Evolutionary conservation across 2,113 vertebrate genomes (phyloP).

Genomic region (Saiga tatarica): DNA sequence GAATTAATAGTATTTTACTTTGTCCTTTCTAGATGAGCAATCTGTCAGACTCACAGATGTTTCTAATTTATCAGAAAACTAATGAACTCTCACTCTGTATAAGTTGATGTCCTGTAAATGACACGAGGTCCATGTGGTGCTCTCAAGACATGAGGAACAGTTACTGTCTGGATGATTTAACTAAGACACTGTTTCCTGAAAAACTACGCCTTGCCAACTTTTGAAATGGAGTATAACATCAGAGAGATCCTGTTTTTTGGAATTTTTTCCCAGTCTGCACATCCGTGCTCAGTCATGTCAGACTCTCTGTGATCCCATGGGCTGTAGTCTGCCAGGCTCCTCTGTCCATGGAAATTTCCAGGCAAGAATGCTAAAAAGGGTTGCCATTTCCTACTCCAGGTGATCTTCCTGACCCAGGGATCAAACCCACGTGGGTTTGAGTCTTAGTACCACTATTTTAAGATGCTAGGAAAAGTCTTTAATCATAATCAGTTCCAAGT

Average conservation of each 20-base stretch:
- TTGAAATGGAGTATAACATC: not conserved
- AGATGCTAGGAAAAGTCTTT: not conserved
- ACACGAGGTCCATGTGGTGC: not conserved
- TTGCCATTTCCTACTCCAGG: not conserved
- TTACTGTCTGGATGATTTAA: not conserved
- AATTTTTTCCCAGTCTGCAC: not conserved
- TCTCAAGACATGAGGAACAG: not conserved
- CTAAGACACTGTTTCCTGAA: not conserved
- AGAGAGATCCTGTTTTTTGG: not conserved
- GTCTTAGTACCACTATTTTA: not conserved
- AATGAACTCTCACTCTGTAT: not conserved
- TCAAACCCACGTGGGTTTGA: not conserved
- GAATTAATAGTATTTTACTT: slow-evolving; percentile 8
- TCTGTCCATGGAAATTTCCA: not conserved
- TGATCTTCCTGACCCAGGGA: not conserved
- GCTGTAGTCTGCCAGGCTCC: not conserved
- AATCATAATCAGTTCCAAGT: not conserved
- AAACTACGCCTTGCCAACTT: not conserved
- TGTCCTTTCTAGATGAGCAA: not conserved
- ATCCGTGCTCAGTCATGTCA: not conserved
- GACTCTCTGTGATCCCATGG: not conserved
- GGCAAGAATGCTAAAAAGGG: not conserved
- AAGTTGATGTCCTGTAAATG: not conserved
- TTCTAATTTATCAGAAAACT: slow-evolving; percentile 43
- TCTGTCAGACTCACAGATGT: not conserved